Percentiles rank a stretch among this genome's conserved stretches.
Conservation (phyloP, 2,888 invertebrate genomes). For the Lasioglossum pauxillum region DNA sequence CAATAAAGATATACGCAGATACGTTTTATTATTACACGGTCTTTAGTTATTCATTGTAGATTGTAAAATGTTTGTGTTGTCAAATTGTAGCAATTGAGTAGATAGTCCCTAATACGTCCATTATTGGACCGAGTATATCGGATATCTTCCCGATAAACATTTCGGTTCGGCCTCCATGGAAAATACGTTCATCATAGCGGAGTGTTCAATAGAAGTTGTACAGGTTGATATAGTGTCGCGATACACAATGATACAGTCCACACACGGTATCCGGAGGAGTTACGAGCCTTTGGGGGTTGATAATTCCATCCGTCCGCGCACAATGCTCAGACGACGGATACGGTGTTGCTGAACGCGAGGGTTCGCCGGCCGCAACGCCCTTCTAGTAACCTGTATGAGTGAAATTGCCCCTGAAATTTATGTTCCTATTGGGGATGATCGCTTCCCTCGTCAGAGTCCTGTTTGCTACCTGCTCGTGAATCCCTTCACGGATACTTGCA, state of each 20-base stretch:
- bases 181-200: conserved; percentile 12
- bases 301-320: conserved; percentile 75
- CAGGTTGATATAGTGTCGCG: conserved; percentile 42
- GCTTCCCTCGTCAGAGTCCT: conserved; percentile 52
- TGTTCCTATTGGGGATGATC: conserved; percentile 72
- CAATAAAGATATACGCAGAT: too few relatives aligned
- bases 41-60: too few relatives aligned
- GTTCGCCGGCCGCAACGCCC: conserved; percentile 45
- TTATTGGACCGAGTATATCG: not conserved
- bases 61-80: too few relatives aligned
- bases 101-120: not conserved
- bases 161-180: not conserved
- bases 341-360: conserved; percentile 43
- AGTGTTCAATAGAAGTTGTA: conserved; percentile 33
- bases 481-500: conserved; percentile 20
- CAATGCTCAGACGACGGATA: conserved; percentile 67
- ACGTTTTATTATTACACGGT: too few relatives aligned
- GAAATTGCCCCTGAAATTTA: conserved; percentile 73
- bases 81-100: not conserved
- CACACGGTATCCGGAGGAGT: conserved; percentile 68
- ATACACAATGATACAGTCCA: conserved; percentile 57
- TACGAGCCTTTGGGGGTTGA: conserved; percentile 80
- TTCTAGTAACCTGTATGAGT: conserved; percentile 62
- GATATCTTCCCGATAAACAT: not conserved
- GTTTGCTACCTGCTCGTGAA: conserved; percentile 32